Conservation (phyloP, 1,140 invertebrate genomes). For the Batillaria attramentaria region DNA sequence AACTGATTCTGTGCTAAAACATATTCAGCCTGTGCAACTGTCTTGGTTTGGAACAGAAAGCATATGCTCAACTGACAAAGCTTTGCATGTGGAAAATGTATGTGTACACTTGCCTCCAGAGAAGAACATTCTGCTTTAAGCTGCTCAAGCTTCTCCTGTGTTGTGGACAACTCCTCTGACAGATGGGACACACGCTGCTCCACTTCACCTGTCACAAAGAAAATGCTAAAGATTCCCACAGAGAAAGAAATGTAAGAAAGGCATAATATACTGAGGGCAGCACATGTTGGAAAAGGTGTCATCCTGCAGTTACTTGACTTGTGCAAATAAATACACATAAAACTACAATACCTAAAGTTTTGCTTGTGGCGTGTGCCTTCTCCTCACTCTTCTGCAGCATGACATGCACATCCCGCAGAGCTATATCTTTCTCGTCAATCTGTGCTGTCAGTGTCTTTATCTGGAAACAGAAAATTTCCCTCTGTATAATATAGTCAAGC, state of each 20-base stretch:
- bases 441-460: slow-evolving; percentile 40
- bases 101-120: not conserved
- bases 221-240: too few relatives aligned
- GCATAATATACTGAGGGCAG: too few relatives aligned
- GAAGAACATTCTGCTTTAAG: slow-evolving; percentile 12
- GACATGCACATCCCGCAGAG: slow-evolving; percentile 50
- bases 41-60: not conserved
- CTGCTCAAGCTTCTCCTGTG: slow-evolving; percentile 17
- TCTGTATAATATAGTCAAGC: too few relatives aligned
- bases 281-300: not conserved
- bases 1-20: too few relatives aligned
- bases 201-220: not conserved
- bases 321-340: not conserved
- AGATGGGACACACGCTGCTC: not conserved
- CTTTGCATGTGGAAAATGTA: not conserved
- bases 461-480: slow-evolving; percentile 31
- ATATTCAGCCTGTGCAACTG: too few relatives aligned
- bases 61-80: not conserved
- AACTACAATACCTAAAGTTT: slow-evolving; percentile 29
- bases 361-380: slow-evolving; percentile 43
- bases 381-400: slow-evolving; percentile 53
- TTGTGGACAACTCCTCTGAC: not conserved
- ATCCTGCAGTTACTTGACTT: not conserved
- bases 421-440: slow-evolving; percentile 56
- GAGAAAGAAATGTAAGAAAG: too few relatives aligned